phyloP scores from a whole-genome alignment of 2,113 vertebrate genomes.

The Epinephelus cyanopodus region DNA sequence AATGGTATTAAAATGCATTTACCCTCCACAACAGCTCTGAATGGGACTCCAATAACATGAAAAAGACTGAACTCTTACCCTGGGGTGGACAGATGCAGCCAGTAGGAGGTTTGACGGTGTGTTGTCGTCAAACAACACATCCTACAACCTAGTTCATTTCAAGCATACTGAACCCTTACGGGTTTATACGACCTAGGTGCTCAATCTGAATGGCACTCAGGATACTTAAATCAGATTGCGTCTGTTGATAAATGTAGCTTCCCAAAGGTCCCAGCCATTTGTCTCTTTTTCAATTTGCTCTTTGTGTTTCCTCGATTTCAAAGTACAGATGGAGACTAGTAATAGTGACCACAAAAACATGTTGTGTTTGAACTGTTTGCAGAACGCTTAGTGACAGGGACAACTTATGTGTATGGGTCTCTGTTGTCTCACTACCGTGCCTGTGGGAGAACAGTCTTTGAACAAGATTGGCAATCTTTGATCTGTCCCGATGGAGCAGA shows the following conservation, averaged over 20 bases:
- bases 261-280: conserved; percentile 41
- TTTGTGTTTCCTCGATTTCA: conserved; percentile 22
- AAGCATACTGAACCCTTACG: conserved; percentile 5
- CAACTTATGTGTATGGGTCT: conserved; percentile 32
- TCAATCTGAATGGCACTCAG: conserved; percentile 34
- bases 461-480: conserved; percentile 71
- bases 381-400: conserved; percentile 21
- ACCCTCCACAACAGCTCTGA: not conserved
- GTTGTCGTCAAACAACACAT: too few relatives aligned
- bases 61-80: not conserved
- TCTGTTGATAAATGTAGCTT: conserved; percentile 47
- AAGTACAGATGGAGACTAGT: conserved; percentile 41
- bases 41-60: not conserved
- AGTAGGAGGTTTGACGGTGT: not conserved
- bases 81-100: not conserved
- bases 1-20: too few relatives aligned
- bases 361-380: conserved; percentile 50
- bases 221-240: conserved; percentile 49
- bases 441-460: conserved; percentile 52
- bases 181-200: not conserved
- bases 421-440: conserved; percentile 33
- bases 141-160: conserved; percentile 7
- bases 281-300: conserved; percentile 68
- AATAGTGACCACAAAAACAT: conserved; percentile 40
- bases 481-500: conserved; percentile 65